Evolutionary conservation across 2,113 vertebrate species (phyloP).

Genomic region (Lontra canadensis): DNA sequence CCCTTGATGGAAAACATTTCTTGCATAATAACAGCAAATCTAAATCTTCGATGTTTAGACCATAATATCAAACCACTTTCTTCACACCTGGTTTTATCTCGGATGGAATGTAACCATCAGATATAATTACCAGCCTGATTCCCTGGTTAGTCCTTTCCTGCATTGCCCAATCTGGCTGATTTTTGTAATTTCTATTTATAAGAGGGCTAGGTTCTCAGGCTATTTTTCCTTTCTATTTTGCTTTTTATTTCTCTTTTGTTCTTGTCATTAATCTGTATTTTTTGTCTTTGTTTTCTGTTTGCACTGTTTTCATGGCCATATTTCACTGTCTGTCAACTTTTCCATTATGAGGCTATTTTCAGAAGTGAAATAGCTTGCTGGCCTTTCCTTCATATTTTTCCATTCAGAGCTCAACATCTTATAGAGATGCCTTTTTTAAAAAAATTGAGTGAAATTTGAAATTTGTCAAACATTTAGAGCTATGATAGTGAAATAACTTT

Average conservation of each 20-base stretch:
- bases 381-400: conserved; percentile 17
- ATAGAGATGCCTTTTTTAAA: not conserved
- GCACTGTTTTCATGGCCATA: not conserved
- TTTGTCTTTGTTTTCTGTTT: not conserved
- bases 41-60: not conserved
- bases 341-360: conserved; percentile 32
- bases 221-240: not conserved
- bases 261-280: not conserved
- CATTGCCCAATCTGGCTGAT: not conserved
- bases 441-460: conserved; percentile 8
- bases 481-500: conserved; percentile 48
- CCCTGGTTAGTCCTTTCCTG: not conserved
- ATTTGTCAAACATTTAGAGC: not conserved
- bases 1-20: not conserved
- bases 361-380: conserved; percentile 26
- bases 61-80: not conserved
- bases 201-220: not conserved
- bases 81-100: conserved; percentile 4
- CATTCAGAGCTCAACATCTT: conserved; percentile 8
- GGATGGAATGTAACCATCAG: not conserved
- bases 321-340: conserved; percentile 31
- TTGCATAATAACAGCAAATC: not conserved
- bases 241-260: not conserved
- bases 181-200: not conserved
- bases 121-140: not conserved